A percentile compares a stretch with the other conserved stretches of the same genome.
Evolutionary conservation across 1,140 invertebrate species (phyloP).

Genomic region (Trachelipus rathkii): DNA sequence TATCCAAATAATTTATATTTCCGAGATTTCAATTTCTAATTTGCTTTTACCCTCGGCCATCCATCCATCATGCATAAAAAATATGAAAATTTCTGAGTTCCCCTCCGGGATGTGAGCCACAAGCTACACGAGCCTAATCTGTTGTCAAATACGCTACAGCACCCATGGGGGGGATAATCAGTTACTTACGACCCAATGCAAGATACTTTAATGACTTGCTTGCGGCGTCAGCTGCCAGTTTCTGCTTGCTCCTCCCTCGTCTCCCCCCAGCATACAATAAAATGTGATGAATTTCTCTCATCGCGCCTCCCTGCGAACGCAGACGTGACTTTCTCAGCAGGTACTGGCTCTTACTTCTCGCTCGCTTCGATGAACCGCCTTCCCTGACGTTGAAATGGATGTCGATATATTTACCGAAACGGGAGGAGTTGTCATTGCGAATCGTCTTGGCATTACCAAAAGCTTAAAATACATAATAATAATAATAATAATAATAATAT

Average conservation of each 20-base stretch:
- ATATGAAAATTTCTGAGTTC: too few relatives aligned
- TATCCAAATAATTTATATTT: too few relatives aligned
- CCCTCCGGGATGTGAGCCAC: too few relatives aligned
- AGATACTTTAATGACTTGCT: slow-evolving; percentile 84
- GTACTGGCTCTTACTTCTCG: slow-evolving; percentile 98
- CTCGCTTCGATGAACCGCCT: slow-evolving; percentile 95
- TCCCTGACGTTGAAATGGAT: slow-evolving; percentile 90
- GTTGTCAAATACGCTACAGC: too few relatives aligned
- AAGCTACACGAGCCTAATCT: too few relatives aligned
- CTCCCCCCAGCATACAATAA: slow-evolving; percentile 95
- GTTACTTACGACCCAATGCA: slow-evolving; percentile 75
- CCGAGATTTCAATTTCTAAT: too few relatives aligned
- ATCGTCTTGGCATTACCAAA: slow-evolving; percentile 99
- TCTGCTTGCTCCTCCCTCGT: slow-evolving; percentile 82
- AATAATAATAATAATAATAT: too few relatives aligned
- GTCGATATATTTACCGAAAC: slow-evolving; percentile 97
- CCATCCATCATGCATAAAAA: too few relatives aligned
- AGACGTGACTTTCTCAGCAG: slow-evolving; percentile 96
- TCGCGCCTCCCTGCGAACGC: slow-evolving; percentile 88
- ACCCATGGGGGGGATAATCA: too few relatives aligned
- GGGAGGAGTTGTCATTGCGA: slow-evolving; percentile 95
- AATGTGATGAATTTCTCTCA: slow-evolving; percentile 96
- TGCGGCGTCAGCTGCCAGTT: slow-evolving; percentile 82
- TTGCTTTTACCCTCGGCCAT: too few relatives aligned
- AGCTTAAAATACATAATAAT: slow-evolving; percentile 56